phyloP scores from a whole-genome alignment of 1,140 invertebrate genomes.

The Gryon sp. region DNA sequence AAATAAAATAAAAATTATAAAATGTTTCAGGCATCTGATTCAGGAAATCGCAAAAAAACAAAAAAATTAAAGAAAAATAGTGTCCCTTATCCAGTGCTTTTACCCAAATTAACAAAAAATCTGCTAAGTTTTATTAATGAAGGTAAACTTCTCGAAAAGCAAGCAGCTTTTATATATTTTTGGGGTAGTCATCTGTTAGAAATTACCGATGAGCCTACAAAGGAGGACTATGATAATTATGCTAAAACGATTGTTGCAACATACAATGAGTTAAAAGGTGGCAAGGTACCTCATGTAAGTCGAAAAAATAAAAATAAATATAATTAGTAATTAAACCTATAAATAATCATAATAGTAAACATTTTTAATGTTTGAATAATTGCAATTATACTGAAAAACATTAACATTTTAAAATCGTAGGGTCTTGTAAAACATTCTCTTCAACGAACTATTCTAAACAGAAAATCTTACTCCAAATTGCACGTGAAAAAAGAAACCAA shows the following conservation, averaged over 20 bases:
- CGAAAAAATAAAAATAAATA: too few species aligned
- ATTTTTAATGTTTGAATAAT: not conserved
- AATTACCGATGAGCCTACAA: not conserved
- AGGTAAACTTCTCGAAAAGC: not conserved
- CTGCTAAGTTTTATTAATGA: not conserved
- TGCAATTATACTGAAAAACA: too few species aligned
- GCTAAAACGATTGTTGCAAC: conserved; percentile 6
- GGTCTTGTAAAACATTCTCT: conserved; percentile 4
- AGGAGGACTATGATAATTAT: conserved; percentile 6
- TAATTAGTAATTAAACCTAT: too few species aligned
- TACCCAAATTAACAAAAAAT: conserved; percentile 4
- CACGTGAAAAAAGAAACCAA: not conserved
- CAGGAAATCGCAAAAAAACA: not conserved
- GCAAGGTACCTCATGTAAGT: conserved; percentile 3
- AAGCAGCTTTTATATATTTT: conserved; percentile 1
- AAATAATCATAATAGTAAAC: too few species aligned
- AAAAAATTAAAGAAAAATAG: not conserved
- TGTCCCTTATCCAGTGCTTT: conserved; percentile 11
- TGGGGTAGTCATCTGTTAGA: conserved; percentile 9
- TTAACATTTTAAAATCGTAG: too few species aligned
- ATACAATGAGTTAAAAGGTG: conserved; percentile 2
- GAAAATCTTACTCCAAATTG: conserved; percentile 5
- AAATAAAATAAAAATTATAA: too few species aligned
- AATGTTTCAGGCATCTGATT: not conserved
- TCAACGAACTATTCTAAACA: conserved; percentile 9